Percentiles rank a stretch among this genome's conserved stretches.
phyloP scores from a whole-genome alignment of 2,888 invertebrate species.

The Macaria notata region DNA sequence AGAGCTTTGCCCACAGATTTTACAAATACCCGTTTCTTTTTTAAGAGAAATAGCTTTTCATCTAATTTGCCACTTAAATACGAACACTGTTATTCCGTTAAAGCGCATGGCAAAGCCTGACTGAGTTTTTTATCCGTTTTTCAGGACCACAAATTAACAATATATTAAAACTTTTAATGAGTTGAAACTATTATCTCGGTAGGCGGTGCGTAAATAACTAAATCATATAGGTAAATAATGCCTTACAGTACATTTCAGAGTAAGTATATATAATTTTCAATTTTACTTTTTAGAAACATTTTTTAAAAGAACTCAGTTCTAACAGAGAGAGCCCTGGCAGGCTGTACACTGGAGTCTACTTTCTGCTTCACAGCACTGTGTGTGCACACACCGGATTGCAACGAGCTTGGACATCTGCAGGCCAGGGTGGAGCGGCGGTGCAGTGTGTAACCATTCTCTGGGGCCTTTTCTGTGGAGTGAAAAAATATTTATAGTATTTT shows the following conservation, averaged over 20 bases:
- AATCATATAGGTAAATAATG: no score
- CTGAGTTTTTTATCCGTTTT: no score
- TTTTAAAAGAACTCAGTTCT: slow-evolving; percentile 46
- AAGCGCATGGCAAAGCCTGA: no score
- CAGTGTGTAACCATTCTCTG: background rate
- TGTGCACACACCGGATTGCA: background rate
- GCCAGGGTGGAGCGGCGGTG: background rate
- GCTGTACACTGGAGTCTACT: slow-evolving; percentile 9
- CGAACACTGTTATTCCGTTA: no score
- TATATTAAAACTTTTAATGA: background rate
- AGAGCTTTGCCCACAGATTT: no score
- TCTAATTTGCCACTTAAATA: no score
- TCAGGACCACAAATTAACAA: background rate
- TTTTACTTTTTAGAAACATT: no score
- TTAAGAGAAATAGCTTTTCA: no score
- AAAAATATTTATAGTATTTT: background rate
- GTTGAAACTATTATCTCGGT: background rate
- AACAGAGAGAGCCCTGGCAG: slow-evolving; percentile 34
- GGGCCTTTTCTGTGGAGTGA: slow-evolving; percentile 1
- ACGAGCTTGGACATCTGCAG: slow-evolving; percentile 5
- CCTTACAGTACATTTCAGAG: background rate
- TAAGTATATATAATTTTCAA: background rate
- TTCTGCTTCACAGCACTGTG: background rate
- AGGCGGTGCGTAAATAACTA: background rate
- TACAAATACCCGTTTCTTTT: no score